A percentile compares a stretch with the other conserved stretches of the same genome.
Evolutionary conservation across 2,797 vertebrate species (phyloP).

Genomic region (Lepilemur ruficaudatus): DNA sequence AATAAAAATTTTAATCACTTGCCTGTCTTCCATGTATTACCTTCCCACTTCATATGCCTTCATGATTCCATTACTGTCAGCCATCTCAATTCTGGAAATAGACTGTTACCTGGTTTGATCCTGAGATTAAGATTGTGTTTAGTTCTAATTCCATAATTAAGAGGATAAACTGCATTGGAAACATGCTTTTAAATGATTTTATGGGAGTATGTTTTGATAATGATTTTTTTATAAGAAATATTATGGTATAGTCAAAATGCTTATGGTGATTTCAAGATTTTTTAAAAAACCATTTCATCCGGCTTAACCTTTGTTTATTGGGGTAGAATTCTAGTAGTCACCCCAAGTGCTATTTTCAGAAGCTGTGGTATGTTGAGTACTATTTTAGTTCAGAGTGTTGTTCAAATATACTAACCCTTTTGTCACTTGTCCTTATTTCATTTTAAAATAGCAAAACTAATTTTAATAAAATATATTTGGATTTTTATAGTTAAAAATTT

Average conservation of each 20-base stretch:
- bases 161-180: neutral
- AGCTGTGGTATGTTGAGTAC: neutral
- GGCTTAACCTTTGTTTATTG: neutral
- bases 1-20: neutral
- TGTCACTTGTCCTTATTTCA: slow-evolving; percentile 24
- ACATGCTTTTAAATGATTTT: slow-evolving; percentile 12
- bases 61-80: neutral
- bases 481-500: neutral
- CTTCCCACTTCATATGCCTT: neutral
- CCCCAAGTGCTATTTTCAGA: neutral
- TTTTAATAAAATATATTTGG: slow-evolving; percentile 7
- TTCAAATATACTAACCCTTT: neutral
- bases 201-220: neutral
- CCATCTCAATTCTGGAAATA: slow-evolving; percentile 21
- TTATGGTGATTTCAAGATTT: neutral
- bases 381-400: neutral
- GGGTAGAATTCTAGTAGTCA: neutral
- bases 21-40: neutral
- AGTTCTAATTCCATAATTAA: neutral
- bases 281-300: neutral
- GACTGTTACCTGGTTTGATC: slow-evolving; percentile 8
- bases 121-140: neutral
- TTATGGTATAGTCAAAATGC: neutral
- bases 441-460: slow-evolving; percentile 8
- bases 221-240: slow-evolving; percentile 14